Evolutionary conservation across 2,113 vertebrate species (phyloP), one percentile per base, ranked within the genome.

Genomic region (Suncus etruscus): DNA sequence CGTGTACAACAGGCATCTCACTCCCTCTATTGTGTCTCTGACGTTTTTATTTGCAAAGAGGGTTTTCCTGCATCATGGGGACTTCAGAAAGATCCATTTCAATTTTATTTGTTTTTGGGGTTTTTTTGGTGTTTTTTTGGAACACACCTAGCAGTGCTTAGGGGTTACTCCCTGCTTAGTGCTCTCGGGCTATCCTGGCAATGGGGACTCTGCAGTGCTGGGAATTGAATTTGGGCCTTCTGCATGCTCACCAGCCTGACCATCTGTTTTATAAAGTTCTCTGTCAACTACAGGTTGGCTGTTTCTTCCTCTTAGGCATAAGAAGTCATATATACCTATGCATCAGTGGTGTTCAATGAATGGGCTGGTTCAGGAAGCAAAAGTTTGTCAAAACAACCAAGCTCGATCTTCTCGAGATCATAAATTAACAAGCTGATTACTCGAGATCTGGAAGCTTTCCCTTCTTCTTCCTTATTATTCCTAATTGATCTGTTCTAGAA

Each of bases 1-100:
- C 18, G 14, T 54, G 12, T 11, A 54, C 12, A 16, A 16, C 54
- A 54, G 18, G 54, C 18, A 14, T 54, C 54, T 54, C 18, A 54
- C 4, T 16, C 11, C 18, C 54, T 54, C 12, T 54, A 54, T 54
- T 54, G 18, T 54, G 1, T 54, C 54, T 54, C 63, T 65, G 63
- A 27, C 15, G 69, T 65, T 87, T 22, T 78, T 80, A 27, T 81
- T 91, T 69, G 39, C 86, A 84, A 87, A 83, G 51, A 51, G 25
- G 22, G 11, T 10, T 50, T 83, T 18, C 20, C 51, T 89, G 72
- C 54, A 29, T 91, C 73, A 91, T 32, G 86, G 78, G 47, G 68
- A 94, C 78, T 92, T 96, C 87, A 63, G 74, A 89, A 96, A 92
- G 74, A 73, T 94, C 85, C 92, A 1, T 79, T 47, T 85, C 8